Percentiles rank a stretch among this genome's conserved stretches.
These are phyloP conservation scores for Carlito syrichta DNA, from an alignment of 2,113 vertebrate genomes.

Conservation along the genomic window DNA sequence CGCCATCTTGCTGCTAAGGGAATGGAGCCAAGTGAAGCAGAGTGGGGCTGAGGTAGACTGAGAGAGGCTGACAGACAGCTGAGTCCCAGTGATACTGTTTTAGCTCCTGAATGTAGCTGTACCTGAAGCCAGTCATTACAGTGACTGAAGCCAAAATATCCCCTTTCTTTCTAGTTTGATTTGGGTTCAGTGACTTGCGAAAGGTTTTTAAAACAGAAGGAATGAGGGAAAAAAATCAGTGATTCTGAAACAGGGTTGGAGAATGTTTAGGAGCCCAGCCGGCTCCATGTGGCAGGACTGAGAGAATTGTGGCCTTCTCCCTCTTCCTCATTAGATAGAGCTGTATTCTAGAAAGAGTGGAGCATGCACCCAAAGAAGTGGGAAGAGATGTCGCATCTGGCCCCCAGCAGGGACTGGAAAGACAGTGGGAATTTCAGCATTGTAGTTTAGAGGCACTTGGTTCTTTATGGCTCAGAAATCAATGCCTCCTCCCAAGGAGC, in stretches of 20 bases:
- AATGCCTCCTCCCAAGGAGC: background rate
- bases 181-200: background rate
- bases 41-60: background rate
- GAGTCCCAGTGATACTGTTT: background rate
- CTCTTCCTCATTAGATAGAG: background rate
- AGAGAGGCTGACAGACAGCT: too few relatives aligned
- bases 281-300: accelerated
- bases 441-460: background rate
- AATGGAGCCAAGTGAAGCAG: background rate
- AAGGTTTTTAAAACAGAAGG: background rate
- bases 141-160: background rate
- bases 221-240: background rate
- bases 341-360: background rate
- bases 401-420: background rate
- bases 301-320: background rate
- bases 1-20: background rate
- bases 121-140: background rate
- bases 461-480: background rate
- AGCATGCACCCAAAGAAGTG: background rate
- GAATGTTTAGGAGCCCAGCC: background rate
- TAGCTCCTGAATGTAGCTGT: background rate
- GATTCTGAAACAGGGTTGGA: background rate
- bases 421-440: background rate
- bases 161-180: background rate
- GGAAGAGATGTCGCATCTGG: too few relatives aligned